phyloP scores from a whole-genome alignment of 2,888 invertebrate species.

The Drosophila anceps region DNA sequence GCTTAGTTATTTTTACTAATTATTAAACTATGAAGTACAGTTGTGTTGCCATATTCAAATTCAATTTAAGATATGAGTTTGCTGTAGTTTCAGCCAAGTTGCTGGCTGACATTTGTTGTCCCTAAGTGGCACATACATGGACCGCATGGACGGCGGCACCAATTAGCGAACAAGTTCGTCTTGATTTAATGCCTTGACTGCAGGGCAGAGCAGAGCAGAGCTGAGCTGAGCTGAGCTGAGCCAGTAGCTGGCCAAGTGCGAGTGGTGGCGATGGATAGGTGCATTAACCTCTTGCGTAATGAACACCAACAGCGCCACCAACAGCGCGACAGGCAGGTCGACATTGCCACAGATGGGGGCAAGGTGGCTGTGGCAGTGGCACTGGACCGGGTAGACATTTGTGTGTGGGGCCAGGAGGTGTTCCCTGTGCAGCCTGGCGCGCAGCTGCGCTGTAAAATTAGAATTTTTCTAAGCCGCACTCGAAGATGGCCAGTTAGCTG shows the following conservation, averaged over 20 bases:
- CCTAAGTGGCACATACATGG: slow-evolving; percentile 44
- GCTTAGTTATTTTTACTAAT: neutral
- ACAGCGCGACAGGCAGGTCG: slow-evolving; percentile 72
- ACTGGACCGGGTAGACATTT: slow-evolving; percentile 12
- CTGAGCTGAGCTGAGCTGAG: neutral
- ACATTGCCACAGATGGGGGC: slow-evolving; percentile 45
- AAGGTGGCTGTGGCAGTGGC: slow-evolving; percentile 8
- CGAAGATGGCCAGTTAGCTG: slow-evolving; percentile 69
- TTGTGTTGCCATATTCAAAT: slow-evolving; percentile 16
- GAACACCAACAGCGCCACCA: slow-evolving; percentile 81
- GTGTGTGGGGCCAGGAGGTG: slow-evolving; percentile 32
- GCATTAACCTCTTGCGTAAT: slow-evolving; percentile 81
- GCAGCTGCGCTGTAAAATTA: slow-evolving; percentile 81
- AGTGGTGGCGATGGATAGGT: slow-evolving; percentile 47
- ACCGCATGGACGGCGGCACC: slow-evolving; percentile 53
- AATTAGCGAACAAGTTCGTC: slow-evolving; percentile 70
- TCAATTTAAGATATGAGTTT: slow-evolving; percentile 16
- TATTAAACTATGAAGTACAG: no score
- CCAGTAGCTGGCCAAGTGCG: slow-evolving; percentile 7
- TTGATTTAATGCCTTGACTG: slow-evolving; percentile 67
- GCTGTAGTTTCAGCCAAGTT: neutral
- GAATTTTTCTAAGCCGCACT: slow-evolving; percentile 61
- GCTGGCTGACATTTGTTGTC: slow-evolving; percentile 36
- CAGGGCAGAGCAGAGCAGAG: slow-evolving; percentile 51
- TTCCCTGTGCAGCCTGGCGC: slow-evolving; percentile 56